A percentile compares a stretch with the other conserved stretches of the same genome.
Conservation (phyloP, 2,797 vertebrate species). For the Caiman crocodilus region DNA sequence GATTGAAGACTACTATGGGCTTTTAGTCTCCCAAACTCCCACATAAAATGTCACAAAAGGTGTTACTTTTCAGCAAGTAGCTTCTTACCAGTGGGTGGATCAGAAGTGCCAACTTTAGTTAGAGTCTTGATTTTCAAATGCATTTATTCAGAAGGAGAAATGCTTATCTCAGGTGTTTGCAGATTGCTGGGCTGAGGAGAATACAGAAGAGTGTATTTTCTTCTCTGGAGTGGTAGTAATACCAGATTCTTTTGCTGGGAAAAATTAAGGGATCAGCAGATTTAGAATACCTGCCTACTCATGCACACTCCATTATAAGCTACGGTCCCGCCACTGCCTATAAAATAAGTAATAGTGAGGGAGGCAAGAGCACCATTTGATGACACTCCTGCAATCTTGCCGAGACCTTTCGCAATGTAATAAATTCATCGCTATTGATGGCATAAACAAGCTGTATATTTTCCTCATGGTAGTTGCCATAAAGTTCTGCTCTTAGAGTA, state of each 20-base stretch:
- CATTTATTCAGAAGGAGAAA: constrained; percentile 16
- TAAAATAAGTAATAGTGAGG: not conserved
- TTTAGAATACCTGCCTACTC: not conserved
- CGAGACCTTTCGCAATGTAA: not conserved
- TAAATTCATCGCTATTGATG: not conserved
- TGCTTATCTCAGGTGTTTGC: not conserved
- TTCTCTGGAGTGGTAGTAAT: not conserved
- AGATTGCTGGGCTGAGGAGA: not conserved
- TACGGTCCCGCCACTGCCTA: not conserved
- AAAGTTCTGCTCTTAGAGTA: not conserved
- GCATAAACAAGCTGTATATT: not conserved
- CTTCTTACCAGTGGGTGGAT: not conserved
- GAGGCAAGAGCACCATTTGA: rapidly evolving
- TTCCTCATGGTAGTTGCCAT: not conserved
- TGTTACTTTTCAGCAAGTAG: constrained; percentile 8
- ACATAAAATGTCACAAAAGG: not conserved
- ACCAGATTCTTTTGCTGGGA: not conserved
- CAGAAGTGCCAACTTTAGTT: constrained; percentile 17
- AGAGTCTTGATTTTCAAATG: not conserved
- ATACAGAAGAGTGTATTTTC: rapidly evolving
- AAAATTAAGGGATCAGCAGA: not conserved
- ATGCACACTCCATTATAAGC: not conserved
- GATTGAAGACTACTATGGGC: not conserved
- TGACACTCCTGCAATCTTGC: not conserved
- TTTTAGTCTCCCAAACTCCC: not conserved